Percentiles rank a stretch among this genome's conserved stretches.
Conservation (phyloP, 2,113 vertebrate species). For the Mustelus asterias region DNA sequence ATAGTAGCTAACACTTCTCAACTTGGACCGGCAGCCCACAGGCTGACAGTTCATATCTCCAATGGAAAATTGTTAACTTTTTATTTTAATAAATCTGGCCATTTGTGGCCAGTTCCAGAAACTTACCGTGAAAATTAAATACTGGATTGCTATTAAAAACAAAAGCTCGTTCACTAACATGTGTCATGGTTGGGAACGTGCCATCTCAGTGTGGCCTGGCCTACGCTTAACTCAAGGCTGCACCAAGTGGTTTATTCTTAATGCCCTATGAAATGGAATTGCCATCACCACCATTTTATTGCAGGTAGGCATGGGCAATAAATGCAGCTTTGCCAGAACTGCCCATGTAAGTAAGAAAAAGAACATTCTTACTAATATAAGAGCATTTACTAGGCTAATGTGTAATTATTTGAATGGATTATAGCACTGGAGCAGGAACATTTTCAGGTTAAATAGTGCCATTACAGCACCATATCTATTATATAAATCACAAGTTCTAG, state of each 20-base stretch:
- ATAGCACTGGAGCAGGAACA: neutral
- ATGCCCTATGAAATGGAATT: neutral
- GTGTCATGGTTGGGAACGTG: neutral
- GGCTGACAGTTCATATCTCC: neutral
- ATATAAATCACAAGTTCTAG: neutral
- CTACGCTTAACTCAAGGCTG: neutral
- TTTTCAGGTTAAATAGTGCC: neutral
- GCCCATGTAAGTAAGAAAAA: neutral
- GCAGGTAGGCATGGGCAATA: neutral
- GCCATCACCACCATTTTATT: neutral
- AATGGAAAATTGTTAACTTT: neutral
- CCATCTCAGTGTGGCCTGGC: neutral
- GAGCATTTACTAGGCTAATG: neutral
- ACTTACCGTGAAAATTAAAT: neutral
- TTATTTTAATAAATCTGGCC: neutral
- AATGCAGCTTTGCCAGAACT: neutral
- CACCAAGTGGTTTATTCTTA: neutral
- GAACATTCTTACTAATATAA: neutral
- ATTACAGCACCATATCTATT: neutral
- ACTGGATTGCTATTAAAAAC: too few species aligned
- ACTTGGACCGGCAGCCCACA: neutral
- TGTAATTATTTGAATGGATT: neutral
- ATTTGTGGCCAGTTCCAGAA: neutral
- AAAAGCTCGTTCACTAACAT: neutral
- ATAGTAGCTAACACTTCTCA: neutral